Percentiles rank a stretch among this genome's conserved stretches.
These are phyloP conservation scores for Salvelinus fontinalis DNA, from an alignment of 2,113 vertebrate genomes.

Conservation along the genomic window DNA sequence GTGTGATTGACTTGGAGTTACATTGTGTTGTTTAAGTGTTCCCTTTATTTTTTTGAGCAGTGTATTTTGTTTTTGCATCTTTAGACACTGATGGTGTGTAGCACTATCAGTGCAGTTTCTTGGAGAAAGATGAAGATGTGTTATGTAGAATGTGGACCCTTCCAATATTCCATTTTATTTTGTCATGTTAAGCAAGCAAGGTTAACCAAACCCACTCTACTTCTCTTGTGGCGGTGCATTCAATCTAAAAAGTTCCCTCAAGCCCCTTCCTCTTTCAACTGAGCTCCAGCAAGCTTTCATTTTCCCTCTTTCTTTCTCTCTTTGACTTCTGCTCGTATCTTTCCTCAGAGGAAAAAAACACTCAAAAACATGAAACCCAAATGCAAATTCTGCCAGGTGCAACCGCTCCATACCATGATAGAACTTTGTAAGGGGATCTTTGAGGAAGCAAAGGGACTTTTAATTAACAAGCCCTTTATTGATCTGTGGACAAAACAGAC, in stretches of 20 bases:
- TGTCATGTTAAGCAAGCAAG: slow-evolving; percentile 4
- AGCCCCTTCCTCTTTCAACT: slow-evolving; percentile 38
- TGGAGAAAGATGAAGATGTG: too few species aligned
- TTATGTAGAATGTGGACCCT: too few species aligned
- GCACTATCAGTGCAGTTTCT: background rate
- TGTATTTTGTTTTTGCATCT: slow-evolving; percentile 53
- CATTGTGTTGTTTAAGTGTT: too few species aligned
- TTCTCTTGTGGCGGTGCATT: background rate
- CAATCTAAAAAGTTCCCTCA: slow-evolving; percentile 33
- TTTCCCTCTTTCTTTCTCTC: slow-evolving; percentile 23
- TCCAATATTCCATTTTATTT: background rate
- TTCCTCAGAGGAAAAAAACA: background rate
- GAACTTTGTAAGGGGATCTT: slow-evolving; percentile 59
- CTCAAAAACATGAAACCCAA: slow-evolving; percentile 38
- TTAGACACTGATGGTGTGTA: slow-evolving; percentile 21
- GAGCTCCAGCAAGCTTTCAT: slow-evolving; percentile 24
- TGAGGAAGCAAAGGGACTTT: slow-evolving; percentile 68
- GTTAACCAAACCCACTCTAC: background rate
- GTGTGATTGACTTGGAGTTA: too few species aligned
- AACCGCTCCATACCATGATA: slow-evolving; percentile 30
- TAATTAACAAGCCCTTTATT: slow-evolving; percentile 75
- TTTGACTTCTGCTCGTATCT: slow-evolving; percentile 33
- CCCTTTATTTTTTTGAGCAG: too few species aligned
- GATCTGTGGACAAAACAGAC: slow-evolving; percentile 78
- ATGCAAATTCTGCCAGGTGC: slow-evolving; percentile 45